Evolutionary conservation across 1,140 invertebrate genomes (phyloP).

Genomic region (Achroia grisella): DNA sequence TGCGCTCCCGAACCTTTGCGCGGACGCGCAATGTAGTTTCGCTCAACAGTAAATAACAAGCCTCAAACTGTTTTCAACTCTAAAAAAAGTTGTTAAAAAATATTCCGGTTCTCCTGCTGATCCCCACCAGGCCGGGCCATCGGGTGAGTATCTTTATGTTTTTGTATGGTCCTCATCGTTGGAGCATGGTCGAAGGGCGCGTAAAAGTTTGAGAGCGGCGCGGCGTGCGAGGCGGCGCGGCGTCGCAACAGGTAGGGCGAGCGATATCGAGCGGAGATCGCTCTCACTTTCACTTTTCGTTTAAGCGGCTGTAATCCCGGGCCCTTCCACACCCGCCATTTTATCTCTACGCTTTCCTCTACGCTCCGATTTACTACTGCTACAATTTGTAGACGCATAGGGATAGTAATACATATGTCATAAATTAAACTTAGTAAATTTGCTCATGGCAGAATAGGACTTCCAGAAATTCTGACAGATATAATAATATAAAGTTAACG

Average conservation of each 20-base stretch:
- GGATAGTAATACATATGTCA: too few species aligned
- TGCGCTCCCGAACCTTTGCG: slow-evolving; percentile 17
- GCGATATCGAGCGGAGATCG: slow-evolving; percentile 46
- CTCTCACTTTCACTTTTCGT: slow-evolving; percentile 48
- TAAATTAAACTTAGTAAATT: too few species aligned
- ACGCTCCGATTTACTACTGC: background rate
- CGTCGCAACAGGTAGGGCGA: slow-evolving; percentile 52
- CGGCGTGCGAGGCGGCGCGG: slow-evolving; percentile 24
- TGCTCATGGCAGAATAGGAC: too few species aligned
- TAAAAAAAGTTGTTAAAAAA: slow-evolving; percentile 45
- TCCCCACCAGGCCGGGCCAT: slow-evolving; percentile 24
- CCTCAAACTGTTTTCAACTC: slow-evolving; percentile 52
- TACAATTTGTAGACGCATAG: too few species aligned
- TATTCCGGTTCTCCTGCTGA: slow-evolving; percentile 27
- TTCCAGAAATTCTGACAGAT: too few species aligned
- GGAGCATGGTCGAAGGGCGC: slow-evolving; percentile 22
- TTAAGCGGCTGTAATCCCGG: slow-evolving; percentile 39
- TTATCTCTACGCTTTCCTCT: slow-evolving; percentile 21
- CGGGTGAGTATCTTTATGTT: slow-evolving; percentile 34
- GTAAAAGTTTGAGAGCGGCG: slow-evolving; percentile 36
- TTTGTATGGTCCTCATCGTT: slow-evolving; percentile 7
- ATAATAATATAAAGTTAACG: too few species aligned
- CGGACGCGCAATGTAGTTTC: slow-evolving; percentile 30
- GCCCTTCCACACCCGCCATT: slow-evolving; percentile 39
- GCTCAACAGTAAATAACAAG: slow-evolving; percentile 31